Conservation (phyloP, 2,113 vertebrate genomes). For the Sciurus niger region DNA sequence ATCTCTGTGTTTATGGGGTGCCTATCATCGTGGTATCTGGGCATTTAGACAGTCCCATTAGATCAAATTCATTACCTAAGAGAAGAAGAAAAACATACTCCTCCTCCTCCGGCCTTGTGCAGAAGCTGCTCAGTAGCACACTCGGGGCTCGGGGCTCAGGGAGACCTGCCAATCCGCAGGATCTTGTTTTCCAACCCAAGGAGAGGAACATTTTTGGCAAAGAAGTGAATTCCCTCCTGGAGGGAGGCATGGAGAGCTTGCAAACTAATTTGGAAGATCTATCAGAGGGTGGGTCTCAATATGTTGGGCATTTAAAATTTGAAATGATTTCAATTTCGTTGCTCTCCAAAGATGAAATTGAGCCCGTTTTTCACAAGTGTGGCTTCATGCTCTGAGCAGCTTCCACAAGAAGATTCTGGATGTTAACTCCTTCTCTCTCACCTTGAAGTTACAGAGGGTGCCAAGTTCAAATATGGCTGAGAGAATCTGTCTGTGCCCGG, state of each 20-base stretch:
- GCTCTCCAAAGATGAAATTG: slow-evolving; percentile 80
- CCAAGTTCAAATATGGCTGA: not conserved
- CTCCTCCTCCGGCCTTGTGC: slow-evolving; percentile 28
- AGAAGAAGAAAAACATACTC: slow-evolving; percentile 61
- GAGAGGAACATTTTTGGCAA: slow-evolving; percentile 63
- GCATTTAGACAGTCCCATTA: slow-evolving; percentile 77
- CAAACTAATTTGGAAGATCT: slow-evolving; percentile 72
- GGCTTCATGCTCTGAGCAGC: slow-evolving; percentile 13
- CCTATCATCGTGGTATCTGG: slow-evolving; percentile 80
- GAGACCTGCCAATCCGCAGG: not conserved
- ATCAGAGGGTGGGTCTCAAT: slow-evolving; percentile 72
- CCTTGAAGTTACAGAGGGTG: not conserved
- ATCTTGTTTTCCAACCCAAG: slow-evolving; percentile 28
- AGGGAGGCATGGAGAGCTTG: slow-evolving; percentile 45
- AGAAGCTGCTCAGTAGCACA: not conserved
- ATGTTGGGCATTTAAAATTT: slow-evolving; percentile 77
- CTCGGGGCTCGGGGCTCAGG: not conserved
- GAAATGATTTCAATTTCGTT: slow-evolving; percentile 79
- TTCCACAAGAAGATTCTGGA: slow-evolving; percentile 26
- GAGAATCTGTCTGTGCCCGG: not conserved
- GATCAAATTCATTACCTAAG: slow-evolving; percentile 80
- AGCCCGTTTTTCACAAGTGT: slow-evolving; percentile 75
- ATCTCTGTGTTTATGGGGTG: slow-evolving; percentile 79
- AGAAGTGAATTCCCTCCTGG: slow-evolving; percentile 31
- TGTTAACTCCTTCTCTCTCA: slow-evolving; percentile 55